phyloP scores from a whole-genome alignment of 2,797 vertebrate genomes.

The Paguma larvata region DNA sequence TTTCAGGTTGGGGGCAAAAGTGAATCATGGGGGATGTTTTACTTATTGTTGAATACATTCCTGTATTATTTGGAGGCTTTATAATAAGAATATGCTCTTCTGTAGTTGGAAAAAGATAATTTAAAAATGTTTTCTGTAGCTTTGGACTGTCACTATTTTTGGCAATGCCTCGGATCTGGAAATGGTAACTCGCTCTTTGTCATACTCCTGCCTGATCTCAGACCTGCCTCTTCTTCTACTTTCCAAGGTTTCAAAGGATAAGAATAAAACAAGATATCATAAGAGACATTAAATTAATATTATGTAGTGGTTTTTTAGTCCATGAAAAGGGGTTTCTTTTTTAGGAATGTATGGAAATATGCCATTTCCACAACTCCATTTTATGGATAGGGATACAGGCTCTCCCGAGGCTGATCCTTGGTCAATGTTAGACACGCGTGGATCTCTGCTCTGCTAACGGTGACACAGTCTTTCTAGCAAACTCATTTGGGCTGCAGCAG shows the following conservation, averaged over 20 bases:
- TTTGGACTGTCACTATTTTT: not conserved
- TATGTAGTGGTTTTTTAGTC: not conserved
- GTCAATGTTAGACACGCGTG: fast-evolving
- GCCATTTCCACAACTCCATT: not conserved
- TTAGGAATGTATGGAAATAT: not conserved
- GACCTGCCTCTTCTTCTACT: not conserved
- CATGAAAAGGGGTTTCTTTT: not conserved
- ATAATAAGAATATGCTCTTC: not conserved
- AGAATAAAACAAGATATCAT: not conserved
- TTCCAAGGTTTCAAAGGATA: not conserved
- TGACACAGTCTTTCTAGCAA: not conserved
- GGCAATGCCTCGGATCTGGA: not conserved
- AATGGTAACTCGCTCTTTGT: not conserved
- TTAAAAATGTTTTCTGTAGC: not conserved
- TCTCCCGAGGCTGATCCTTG: not conserved
- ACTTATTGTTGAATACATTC: not conserved
- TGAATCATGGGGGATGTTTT: not conserved
- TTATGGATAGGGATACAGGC: not conserved
- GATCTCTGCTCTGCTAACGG: not conserved
- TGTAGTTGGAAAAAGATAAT: slow-evolving; percentile 36
- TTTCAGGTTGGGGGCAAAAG: not conserved
- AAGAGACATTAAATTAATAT: not conserved
- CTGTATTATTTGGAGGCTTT: slow-evolving; percentile 4
- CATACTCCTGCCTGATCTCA: not conserved
- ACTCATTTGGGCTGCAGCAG: not conserved